Evolutionary conservation across 2,888 invertebrate genomes (phyloP).

Genomic region (Chrysolina americana): DNA sequence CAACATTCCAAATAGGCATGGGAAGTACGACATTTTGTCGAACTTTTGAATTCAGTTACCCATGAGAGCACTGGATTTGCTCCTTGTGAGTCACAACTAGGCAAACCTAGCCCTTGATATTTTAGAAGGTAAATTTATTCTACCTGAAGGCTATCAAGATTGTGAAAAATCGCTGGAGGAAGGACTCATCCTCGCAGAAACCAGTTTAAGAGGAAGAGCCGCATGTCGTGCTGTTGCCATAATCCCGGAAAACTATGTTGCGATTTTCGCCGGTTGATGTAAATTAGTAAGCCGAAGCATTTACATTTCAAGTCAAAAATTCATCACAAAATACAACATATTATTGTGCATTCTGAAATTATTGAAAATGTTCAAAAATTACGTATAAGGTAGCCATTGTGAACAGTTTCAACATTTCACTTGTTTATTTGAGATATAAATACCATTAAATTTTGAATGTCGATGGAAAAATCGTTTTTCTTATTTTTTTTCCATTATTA

Average conservation of each 20-base stretch:
- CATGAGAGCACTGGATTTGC: slow-evolving; percentile 33
- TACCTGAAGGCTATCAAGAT: not conserved
- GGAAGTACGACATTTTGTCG: slow-evolving; percentile 17
- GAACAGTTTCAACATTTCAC: too few relatives aligned
- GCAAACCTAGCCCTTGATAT: not conserved
- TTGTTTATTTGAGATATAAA: too few relatives aligned
- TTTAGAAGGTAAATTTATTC: not conserved
- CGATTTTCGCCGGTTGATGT: slow-evolving; percentile 1
- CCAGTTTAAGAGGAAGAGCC: not conserved
- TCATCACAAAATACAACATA: too few relatives aligned
- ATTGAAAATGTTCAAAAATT: too few relatives aligned
- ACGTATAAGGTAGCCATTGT: too few relatives aligned
- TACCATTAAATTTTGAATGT: too few relatives aligned
- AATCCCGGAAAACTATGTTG: not conserved
- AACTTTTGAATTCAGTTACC: not conserved
- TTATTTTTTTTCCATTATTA: not conserved
- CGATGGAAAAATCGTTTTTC: too few relatives aligned
- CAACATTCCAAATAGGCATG: slow-evolving; percentile 29
- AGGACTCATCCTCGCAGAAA: not conserved
- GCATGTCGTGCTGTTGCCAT: not conserved
- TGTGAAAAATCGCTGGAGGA: not conserved
- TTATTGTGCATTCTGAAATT: too few relatives aligned
- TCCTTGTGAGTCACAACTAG: slow-evolving; percentile 3
- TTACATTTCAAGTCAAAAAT: too few relatives aligned
- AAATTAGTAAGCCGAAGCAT: too few relatives aligned